A percentile compares a stretch with the other conserved stretches of the same genome.
phyloP scores from a whole-genome alignment of 2,113 vertebrate genomes.

The Thamnophis sirtalis region DNA sequence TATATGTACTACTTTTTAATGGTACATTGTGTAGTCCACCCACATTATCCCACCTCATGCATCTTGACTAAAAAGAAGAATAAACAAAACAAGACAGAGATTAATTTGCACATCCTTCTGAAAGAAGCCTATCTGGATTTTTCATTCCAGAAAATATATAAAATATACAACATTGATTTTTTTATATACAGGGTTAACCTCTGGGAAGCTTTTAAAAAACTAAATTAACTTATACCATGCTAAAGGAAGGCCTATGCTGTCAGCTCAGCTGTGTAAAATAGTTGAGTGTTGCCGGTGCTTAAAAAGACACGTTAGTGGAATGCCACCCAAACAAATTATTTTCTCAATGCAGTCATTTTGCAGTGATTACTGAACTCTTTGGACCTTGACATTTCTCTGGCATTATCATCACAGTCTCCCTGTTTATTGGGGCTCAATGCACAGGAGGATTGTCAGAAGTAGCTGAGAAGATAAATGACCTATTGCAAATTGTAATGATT shows the following conservation, averaged over 20 bases:
- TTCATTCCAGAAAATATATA: not conserved
- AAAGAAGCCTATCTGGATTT: not conserved
- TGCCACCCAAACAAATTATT: not conserved
- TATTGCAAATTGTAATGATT: conserved; percentile 28
- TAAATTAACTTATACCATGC: not conserved
- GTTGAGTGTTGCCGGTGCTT: not conserved
- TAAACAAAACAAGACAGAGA: not conserved
- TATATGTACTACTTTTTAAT: not conserved
- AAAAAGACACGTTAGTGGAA: not conserved
- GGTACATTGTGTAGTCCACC: not conserved
- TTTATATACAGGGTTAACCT: not conserved
- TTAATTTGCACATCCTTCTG: not conserved
- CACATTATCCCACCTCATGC: not conserved
- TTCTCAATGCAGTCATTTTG: not conserved
- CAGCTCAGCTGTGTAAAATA: not conserved
- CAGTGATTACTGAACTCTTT: conserved; percentile 7
- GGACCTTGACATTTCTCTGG: not conserved
- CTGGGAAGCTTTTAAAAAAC: not conserved
- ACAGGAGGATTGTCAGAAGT: not conserved
- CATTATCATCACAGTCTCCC: not conserved
- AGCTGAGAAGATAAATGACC: conserved; percentile 35
- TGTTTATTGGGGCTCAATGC: not conserved
- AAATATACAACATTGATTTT: not conserved
- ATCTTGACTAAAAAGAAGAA: not conserved
- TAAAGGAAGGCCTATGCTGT: not conserved